A percentile compares a stretch with the other conserved stretches of the same genome.
Conservation (phyloP, 92 coral and sea anemone genomes). For the Paramuricea clavata region DNA sequence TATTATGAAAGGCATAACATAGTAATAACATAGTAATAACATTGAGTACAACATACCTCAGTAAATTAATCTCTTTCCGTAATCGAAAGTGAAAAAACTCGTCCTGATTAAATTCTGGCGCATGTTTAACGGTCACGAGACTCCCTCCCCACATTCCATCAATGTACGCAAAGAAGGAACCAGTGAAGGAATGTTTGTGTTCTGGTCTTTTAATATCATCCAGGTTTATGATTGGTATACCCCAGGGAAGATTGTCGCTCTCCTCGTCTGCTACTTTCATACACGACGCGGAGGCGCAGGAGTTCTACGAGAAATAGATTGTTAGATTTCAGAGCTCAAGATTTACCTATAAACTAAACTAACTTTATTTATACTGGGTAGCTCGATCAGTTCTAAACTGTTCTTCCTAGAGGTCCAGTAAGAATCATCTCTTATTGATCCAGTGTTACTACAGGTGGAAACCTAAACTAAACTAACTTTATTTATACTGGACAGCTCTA, state of each 20-base stretch:
- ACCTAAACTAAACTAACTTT: no score
- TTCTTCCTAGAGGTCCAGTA: no score
- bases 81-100: conserved; percentile 26
- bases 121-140: conserved; percentile 30
- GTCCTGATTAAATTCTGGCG: neutral
- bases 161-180: conserved; percentile 22
- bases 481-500: no score
- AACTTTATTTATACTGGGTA: no score
- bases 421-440: no score
- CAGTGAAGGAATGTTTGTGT: conserved; percentile 27
- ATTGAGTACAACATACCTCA: conserved; percentile 14
- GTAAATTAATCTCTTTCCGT: conserved; percentile 32
- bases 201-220: conserved; percentile 36
- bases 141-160: conserved; percentile 35
- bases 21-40: no score
- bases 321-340: no score
- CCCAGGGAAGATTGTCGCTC: neutral
- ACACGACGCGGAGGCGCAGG: conserved; percentile 35
- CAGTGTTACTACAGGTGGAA: no score
- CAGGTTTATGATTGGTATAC: conserved; percentile 20
- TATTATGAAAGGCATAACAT: no score
- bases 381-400: no score
- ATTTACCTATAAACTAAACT: neutral
- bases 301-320: neutral
- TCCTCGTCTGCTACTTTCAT: neutral